phyloP scores from a whole-genome alignment of 2,797 vertebrate species.

The Loriculus beryllinus region DNA sequence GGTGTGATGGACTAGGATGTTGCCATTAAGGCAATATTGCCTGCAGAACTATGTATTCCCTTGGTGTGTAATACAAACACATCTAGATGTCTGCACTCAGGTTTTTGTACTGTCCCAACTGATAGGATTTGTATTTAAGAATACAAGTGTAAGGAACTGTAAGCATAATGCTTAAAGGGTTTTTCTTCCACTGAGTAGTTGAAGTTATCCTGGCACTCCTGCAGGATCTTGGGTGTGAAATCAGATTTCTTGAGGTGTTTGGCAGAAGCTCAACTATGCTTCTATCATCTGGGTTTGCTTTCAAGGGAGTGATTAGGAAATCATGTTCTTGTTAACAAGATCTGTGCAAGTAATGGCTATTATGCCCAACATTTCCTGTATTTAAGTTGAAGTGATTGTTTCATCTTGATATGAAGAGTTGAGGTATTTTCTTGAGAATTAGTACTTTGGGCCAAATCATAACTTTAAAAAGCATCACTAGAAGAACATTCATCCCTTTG shows the following conservation, averaged over 20 bases:
- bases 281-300: slow-evolving; percentile 42
- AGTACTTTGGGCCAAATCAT: neutral
- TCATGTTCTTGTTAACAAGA: slow-evolving; percentile 61
- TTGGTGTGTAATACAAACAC: neutral
- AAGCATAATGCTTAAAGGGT: neutral
- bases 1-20: neutral
- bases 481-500: neutral
- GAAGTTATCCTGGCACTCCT: slow-evolving; percentile 19
- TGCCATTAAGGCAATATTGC: neutral
- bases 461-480: neutral
- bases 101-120: neutral
- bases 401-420: neutral
- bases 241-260: slow-evolving; percentile 31
- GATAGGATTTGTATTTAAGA: neutral
- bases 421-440: slow-evolving; percentile 8
- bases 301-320: slow-evolving; percentile 59
- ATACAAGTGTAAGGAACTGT: neutral
- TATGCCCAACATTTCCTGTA: slow-evolving; percentile 45
- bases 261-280: slow-evolving; percentile 45
- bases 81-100: neutral
- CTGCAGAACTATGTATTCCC: neutral
- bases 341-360: slow-evolving; percentile 20
- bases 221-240: slow-evolving; percentile 35
- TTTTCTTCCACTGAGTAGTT: neutral
- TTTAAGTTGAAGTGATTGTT: slow-evolving; percentile 25